Conservation (phyloP, 2,797 vertebrate species). For the Chelonia mydas region DNA sequence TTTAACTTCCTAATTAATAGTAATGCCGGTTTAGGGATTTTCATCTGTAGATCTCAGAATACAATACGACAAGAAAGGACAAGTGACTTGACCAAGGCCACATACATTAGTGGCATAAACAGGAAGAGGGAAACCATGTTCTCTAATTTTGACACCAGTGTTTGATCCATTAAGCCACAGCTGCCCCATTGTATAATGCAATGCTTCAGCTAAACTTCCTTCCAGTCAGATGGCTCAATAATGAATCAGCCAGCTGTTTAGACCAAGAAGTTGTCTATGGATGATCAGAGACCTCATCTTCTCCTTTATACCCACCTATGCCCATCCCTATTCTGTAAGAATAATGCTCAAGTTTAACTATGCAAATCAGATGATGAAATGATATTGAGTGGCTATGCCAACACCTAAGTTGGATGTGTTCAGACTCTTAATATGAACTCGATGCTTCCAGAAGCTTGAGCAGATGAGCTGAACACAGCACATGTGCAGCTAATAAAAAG, state of each 20-base stretch:
- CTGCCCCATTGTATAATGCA: not conserved
- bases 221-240: not conserved
- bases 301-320: accelerated
- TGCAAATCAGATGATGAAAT: not conserved
- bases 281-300: not conserved
- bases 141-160: not conserved
- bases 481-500: not conserved
- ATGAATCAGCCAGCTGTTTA: not conserved
- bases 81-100: not conserved
- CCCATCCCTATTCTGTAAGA: not conserved
- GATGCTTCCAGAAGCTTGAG: conserved; percentile 24
- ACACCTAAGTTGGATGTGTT: not conserved
- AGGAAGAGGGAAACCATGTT: not conserved
- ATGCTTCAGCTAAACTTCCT: not conserved
- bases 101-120: not conserved
- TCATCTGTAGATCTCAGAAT: not conserved
- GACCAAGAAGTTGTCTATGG: not conserved
- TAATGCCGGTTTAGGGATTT: not conserved
- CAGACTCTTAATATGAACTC: conserved; percentile 6
- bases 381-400: not conserved
- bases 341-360: not conserved
- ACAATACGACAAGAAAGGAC: not conserved
- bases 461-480: not conserved
- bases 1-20: conserved; percentile 11
- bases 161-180: not conserved